These are phyloP conservation scores for Nowickia ferox DNA, from an alignment of 2,888 invertebrate genomes.

Conservation along the genomic window DNA sequence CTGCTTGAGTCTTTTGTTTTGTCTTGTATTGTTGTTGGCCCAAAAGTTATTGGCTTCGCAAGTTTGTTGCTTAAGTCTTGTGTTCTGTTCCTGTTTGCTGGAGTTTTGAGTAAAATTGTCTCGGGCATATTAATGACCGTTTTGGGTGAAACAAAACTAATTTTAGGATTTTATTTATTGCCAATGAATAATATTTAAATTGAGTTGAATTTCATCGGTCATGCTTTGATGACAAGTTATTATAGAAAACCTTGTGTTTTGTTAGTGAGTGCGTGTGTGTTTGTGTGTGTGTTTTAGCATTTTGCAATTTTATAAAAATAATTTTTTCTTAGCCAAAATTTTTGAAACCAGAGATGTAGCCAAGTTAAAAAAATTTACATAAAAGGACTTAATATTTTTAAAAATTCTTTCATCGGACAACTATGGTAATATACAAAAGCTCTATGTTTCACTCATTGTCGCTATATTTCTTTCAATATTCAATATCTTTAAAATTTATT, in stretches of 20 bases:
- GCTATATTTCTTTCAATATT: background rate
- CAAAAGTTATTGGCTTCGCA: background rate
- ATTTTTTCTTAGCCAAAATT: no score
- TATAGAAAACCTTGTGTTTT: background rate
- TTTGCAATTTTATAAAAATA: no score
- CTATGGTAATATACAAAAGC: no score
- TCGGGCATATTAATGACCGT: conserved; percentile 57
- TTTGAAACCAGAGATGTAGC: no score
- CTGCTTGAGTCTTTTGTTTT: conserved; percentile 45
- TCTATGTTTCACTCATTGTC: background rate
- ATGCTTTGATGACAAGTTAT: conserved; percentile 8
- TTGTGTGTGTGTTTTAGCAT: background rate
- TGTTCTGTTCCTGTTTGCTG: background rate
- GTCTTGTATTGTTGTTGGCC: background rate
- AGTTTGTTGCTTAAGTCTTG: conserved; percentile 61
- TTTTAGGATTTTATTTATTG: conserved; percentile 17
- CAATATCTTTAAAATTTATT: background rate
- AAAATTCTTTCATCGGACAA: no score
- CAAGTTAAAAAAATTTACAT: no score
- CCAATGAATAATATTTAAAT: conserved; percentile 1
- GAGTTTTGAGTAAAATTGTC: conserved; percentile 11
- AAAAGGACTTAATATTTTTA: no score
- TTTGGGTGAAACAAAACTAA: conserved; percentile 12
- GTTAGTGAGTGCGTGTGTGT: background rate
- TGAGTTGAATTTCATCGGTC: conserved; percentile 9